Percentiles rank a stretch among this genome's conserved stretches.
These are phyloP conservation scores for Cosmopolites sordidus DNA, from an alignment of 2,888 invertebrate genomes.

Conservation along the genomic window DNA sequence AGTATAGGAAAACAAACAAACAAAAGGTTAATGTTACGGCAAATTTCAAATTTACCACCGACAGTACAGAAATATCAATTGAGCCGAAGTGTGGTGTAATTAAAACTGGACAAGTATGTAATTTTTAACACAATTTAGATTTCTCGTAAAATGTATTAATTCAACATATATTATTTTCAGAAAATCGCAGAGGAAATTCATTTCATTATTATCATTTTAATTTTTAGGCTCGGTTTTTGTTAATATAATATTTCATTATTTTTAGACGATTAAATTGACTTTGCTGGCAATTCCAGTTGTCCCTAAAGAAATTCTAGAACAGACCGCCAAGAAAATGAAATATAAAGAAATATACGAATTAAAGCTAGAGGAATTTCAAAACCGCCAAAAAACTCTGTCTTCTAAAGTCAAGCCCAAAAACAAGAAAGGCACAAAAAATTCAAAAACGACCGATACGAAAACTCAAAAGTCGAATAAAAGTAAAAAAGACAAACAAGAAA, in stretches of 20 bases:
- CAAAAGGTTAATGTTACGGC: constrained; percentile 24
- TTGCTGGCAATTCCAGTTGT: constrained; percentile 28
- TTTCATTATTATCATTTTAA: not conserved
- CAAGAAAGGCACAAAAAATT: too few species aligned
- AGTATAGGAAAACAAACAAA: constrained; percentile 18
- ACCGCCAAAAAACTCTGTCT: too few species aligned
- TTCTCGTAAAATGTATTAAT: not conserved
- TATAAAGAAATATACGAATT: constrained; percentile 30
- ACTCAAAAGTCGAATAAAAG: not conserved
- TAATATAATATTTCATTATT: constrained; percentile 1
- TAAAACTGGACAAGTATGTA: constrained; percentile 30
- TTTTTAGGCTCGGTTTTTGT: not conserved
- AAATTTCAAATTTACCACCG: constrained; percentile 28
- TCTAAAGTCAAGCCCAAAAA: too few species aligned
- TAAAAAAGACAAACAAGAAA: constrained; percentile 4
- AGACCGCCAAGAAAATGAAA: constrained; percentile 30
- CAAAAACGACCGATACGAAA: constrained; percentile 8
- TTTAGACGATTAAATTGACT: constrained; percentile 28
- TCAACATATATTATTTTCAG: too few species aligned
- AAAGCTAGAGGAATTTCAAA: constrained; percentile 25
- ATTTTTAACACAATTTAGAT: not conserved
- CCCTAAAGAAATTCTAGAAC: constrained; percentile 26
- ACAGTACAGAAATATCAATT: constrained; percentile 27
- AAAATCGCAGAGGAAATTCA: too few species aligned
- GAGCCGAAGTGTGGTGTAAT: constrained; percentile 33